Percentiles rank a stretch among this genome's conserved stretches.
These are phyloP conservation scores for Cyclophora punctaria DNA, from an alignment of 2,888 invertebrate species.

Conservation along the genomic window DNA sequence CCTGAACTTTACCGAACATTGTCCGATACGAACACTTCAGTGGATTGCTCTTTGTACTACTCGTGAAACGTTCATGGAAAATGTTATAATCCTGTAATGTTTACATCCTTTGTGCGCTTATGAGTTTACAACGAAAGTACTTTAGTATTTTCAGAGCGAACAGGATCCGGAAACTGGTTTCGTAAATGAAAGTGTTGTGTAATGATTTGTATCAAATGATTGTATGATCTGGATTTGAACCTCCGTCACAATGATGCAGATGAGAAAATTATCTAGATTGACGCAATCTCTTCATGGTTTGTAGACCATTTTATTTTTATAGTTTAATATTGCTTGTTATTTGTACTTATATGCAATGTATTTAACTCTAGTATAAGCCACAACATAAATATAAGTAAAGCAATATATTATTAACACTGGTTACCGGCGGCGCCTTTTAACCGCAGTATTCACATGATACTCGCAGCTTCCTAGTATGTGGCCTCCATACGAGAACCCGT, in stretches of 20 bases:
- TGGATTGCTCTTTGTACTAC: constrained; percentile 34
- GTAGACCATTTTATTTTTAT: constrained; percentile 26
- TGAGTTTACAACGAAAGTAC: constrained; percentile 44
- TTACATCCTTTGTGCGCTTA: constrained; percentile 40
- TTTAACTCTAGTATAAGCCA: background rate
- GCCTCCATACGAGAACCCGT: constrained; percentile 24
- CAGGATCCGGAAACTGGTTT: constrained; percentile 53
- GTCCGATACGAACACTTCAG: constrained; percentile 34
- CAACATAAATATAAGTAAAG: too few relatives aligned
- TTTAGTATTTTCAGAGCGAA: constrained; percentile 51
- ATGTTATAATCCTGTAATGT: constrained; percentile 22
- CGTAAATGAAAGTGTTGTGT: constrained; percentile 60
- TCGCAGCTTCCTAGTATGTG: constrained; percentile 19
- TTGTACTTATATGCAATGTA: background rate
- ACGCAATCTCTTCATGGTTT: constrained; percentile 63
- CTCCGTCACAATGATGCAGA: constrained; percentile 58
- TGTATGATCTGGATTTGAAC: constrained; percentile 41
- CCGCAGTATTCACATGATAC: too few relatives aligned
- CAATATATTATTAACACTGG: too few relatives aligned
- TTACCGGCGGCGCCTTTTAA: too few relatives aligned
- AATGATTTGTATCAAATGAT: constrained; percentile 53
- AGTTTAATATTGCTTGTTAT: background rate
- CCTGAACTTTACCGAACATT: constrained; percentile 39
- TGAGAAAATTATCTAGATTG: constrained; percentile 59
- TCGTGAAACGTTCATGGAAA: constrained; percentile 29